phyloP scores from a whole-genome alignment of 2,888 invertebrate genomes.

The Congeria kusceri region DNA sequence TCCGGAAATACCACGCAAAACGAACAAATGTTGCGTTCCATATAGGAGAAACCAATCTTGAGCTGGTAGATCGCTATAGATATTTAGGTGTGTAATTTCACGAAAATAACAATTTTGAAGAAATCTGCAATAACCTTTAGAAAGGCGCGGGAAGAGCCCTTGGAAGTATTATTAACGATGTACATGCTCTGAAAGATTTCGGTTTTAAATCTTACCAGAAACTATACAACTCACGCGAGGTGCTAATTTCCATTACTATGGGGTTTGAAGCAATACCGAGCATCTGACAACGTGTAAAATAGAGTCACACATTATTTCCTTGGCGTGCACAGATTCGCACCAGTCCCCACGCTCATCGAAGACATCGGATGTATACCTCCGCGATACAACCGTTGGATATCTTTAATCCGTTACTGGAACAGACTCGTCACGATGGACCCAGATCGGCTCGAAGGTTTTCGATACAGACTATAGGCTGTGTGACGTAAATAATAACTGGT shows the following conservation, averaged over 20 bases:
- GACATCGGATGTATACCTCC: conserved; percentile 46
- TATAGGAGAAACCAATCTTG: conserved; percentile 2
- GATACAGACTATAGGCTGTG: no score
- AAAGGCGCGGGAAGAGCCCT: conserved; percentile 37
- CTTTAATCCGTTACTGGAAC: conserved; percentile 35
- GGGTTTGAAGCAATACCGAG: conserved; percentile 32
- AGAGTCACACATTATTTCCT: conserved; percentile 40
- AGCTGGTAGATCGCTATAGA: neutral
- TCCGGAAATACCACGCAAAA: neutral
- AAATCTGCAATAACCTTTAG: neutral
- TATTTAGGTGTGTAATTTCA: conserved; percentile 11
- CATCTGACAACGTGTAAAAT: conserved; percentile 12
- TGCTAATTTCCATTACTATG: conserved; percentile 37
- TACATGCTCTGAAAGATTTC: conserved; percentile 33
- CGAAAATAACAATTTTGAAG: conserved; percentile 9
- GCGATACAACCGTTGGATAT: conserved; percentile 15
- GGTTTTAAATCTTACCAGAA: conserved; percentile 39
- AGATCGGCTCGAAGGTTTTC: no score
- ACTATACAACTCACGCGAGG: conserved; percentile 36
- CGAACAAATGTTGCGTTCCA: neutral
- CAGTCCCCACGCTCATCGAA: conserved; percentile 15
- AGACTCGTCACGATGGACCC: conserved; percentile 6
- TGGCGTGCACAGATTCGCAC: conserved; percentile 11
- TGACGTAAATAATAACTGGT: no score
- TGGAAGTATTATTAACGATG: conserved; percentile 33